phyloP scores from a whole-genome alignment of 2,888 invertebrate species.

The Lasioglossum zephyrum region DNA sequence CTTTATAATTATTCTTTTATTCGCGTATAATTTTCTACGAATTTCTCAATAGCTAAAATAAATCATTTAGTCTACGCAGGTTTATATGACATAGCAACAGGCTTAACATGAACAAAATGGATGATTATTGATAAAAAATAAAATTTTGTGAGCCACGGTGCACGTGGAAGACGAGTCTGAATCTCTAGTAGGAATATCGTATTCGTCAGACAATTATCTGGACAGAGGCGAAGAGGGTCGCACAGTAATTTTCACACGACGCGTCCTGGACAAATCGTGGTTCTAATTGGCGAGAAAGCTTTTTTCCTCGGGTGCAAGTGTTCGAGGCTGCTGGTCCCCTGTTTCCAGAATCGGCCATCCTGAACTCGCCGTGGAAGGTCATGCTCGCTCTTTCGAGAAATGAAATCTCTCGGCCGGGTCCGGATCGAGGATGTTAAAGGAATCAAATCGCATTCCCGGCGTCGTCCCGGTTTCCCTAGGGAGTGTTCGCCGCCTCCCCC shows the following conservation, averaged over 20 bases:
- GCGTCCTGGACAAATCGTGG: constrained; percentile 48
- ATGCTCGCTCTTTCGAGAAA: constrained; percentile 52
- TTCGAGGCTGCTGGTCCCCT: constrained; percentile 27
- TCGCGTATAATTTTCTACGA: too few species aligned
- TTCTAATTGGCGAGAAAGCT: constrained; percentile 52
- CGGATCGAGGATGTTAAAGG: constrained; percentile 72
- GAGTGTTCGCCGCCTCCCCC: constrained; percentile 57
- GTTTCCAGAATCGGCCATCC: constrained; percentile 45
- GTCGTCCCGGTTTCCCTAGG: constrained; percentile 68
- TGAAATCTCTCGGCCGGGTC: constrained; percentile 43
- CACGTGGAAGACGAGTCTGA: too few species aligned
- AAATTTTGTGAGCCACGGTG: too few species aligned
- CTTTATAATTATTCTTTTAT: too few species aligned
- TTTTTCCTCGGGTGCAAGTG: constrained; percentile 46
- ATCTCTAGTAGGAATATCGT: neutral
- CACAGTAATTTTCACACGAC: constrained; percentile 42
- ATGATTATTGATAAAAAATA: too few species aligned
- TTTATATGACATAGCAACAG: too few species aligned
- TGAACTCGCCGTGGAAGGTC: constrained; percentile 57
- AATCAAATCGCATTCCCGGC: constrained; percentile 78
- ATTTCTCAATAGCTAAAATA: too few species aligned
- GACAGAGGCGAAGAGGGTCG: neutral
- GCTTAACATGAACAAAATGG: too few species aligned
- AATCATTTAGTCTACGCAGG: too few species aligned
- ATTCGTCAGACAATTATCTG: neutral